Evolutionary conservation across 2,888 invertebrate species (phyloP), one percentile per base, ranked within the genome.

Genomic region (Gonocerus acuteangulatus): DNA sequence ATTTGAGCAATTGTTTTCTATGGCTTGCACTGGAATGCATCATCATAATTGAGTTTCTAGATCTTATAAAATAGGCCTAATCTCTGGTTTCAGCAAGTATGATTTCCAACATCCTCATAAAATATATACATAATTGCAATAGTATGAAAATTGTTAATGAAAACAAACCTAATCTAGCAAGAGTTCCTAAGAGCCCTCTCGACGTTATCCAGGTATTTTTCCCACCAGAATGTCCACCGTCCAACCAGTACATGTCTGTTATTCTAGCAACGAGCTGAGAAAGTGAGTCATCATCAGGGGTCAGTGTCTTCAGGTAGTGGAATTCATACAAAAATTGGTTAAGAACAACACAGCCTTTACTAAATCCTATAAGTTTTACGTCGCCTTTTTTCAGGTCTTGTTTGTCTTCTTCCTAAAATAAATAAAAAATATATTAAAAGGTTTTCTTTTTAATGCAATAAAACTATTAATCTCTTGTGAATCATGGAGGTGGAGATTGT

Each of bases 291-390:
- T 85, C 83, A 39, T 81, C 79, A 1, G 83, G 81, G 54, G 83
- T 82, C 44, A 83, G 73, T 1, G 82, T 83, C 75, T 83, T 82
- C 57, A 85, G 77, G 74, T 86, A 83, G 73, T 87, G 84, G 74
- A 92, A 84, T 77, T 93, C 93, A 73, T 88, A 85, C 56, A 93
- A 79, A 68, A 93, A 79, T 79, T 95, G 93, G 79, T 94, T 95
- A 70, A 94, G 81, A 63, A 93, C 93, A 62, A 92, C 89, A 75
- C 91, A 92, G 62, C 94, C 94, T 78, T 95, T 94, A 76, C 93
- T 93, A 75, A 94, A 94, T 1, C 89, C 94, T 63, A 91, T 80
- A 67, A 91, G 73, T 48, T 80, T 79, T 63, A 87, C 75, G 65
- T 78, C 75, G 2, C 78, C 76, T 71, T 80, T 79, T 70, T 83